Percentiles rank a stretch among this genome's conserved stretches.
Conservation (phyloP, 2,888 invertebrate genomes). For the Pardosa pseudoannulata region DNA sequence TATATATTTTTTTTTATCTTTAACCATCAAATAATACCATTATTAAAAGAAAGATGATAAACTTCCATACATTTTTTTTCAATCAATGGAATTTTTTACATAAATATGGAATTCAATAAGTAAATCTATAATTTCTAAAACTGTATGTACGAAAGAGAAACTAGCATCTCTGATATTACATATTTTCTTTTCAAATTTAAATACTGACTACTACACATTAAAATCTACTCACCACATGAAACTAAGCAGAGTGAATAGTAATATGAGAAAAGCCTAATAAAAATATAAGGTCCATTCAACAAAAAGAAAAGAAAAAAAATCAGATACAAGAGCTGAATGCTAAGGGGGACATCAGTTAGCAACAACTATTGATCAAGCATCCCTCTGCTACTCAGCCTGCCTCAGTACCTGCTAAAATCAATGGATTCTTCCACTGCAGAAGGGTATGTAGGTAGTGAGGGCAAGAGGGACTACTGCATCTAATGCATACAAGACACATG, state of each 20-base stretch:
- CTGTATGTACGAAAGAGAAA: not conserved
- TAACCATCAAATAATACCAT: too few species aligned
- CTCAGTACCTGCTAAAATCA: slow-evolving; percentile 70
- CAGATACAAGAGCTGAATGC: slow-evolving; percentile 55
- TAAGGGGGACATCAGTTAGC: slow-evolving; percentile 62
- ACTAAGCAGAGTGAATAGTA: not conserved
- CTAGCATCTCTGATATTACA: not conserved
- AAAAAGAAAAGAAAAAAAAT: slow-evolving; percentile 32
- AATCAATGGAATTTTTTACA: too few species aligned
- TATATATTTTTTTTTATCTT: too few species aligned
- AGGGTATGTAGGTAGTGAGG: slow-evolving; percentile 56
- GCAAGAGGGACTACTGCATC: slow-evolving; percentile 67
- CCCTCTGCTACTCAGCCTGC: slow-evolving; percentile 46
- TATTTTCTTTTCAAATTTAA: not conserved
- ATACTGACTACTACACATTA: not conserved
- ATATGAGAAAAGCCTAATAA: not conserved
- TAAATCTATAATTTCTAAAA: not conserved
- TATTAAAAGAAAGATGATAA: too few species aligned
- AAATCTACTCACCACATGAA: not conserved
- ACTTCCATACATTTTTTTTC: too few species aligned
- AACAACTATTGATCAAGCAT: slow-evolving; percentile 72
- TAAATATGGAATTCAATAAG: not conserved
- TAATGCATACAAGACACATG: slow-evolving; percentile 19
- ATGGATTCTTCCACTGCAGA: slow-evolving; percentile 69
- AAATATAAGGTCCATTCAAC: slow-evolving; percentile 5